Evolutionary conservation across 2,113 vertebrate genomes (phyloP).

Genomic region (Polypterus senegalus): DNA sequence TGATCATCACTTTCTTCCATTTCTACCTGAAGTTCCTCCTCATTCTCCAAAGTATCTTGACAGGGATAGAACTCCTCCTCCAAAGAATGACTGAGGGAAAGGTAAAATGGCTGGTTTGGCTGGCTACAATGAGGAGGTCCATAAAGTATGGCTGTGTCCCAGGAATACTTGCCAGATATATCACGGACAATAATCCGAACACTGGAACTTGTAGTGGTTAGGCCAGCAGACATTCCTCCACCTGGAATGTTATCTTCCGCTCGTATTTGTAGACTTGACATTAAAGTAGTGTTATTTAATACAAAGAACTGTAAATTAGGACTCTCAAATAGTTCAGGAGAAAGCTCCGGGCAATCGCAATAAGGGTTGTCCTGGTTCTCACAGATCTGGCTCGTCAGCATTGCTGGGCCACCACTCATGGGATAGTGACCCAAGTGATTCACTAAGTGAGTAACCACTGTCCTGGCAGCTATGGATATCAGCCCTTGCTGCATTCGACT

Average conservation of each 20-base stretch:
- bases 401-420: constrained; percentile 90
- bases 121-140: constrained; percentile 58
- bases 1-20: constrained; percentile 22
- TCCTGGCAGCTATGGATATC: constrained; percentile 89
- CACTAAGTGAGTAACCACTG: constrained; percentile 92
- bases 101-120: constrained; percentile 23
- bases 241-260: constrained; percentile 80
- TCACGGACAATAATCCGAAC: constrained; percentile 90
- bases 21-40: constrained; percentile 10
- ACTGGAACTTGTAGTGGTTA: constrained; percentile 76
- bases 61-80: background rate
- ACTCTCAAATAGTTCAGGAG: constrained; percentile 88
- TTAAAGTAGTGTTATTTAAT: constrained; percentile 82
- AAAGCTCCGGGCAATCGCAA: constrained; percentile 80
- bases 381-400: constrained; percentile 91
- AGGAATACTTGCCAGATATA: constrained; percentile 90
- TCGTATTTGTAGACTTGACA: constrained; percentile 74
- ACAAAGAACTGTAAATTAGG: constrained; percentile 95
- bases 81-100: constrained; percentile 16
- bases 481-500: constrained; percentile 89
- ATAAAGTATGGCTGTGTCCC: constrained; percentile 92
- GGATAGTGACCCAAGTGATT: constrained; percentile 96
- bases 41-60: constrained; percentile 22
- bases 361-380: constrained; percentile 95
- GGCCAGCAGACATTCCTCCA: constrained; percentile 82